Evolutionary conservation across 2,113 vertebrate species (phyloP).

Genomic region (Odocoileus hemionus): DNA sequence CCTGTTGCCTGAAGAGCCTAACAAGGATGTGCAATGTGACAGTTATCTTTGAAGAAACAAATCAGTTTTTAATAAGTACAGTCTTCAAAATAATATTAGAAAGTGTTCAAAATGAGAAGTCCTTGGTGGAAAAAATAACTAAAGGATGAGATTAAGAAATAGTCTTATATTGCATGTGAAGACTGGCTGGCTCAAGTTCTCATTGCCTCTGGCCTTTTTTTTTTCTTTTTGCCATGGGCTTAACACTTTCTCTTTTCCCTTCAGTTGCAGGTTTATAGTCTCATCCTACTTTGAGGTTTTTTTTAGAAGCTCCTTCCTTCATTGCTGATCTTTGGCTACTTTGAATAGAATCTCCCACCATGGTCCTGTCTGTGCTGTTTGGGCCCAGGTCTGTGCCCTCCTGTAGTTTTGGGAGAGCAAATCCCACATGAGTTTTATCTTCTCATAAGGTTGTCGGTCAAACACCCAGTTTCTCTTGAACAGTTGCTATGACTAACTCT

Average conservation of each 20-base stretch:
- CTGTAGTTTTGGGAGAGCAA: not conserved
- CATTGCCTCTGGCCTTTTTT: too few species aligned
- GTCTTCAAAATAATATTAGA: not conserved
- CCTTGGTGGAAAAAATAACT: not conserved
- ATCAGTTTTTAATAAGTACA: not conserved
- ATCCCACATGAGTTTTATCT: not conserved
- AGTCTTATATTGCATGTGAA: not conserved
- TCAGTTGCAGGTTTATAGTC: not conserved
- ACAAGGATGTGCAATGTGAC: fast-evolving
- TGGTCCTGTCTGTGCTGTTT: not conserved
- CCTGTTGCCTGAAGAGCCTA: not conserved
- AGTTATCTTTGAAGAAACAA: not conserved
- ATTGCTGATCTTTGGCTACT: not conserved
- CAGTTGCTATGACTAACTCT: not conserved
- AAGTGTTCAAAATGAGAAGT: not conserved
- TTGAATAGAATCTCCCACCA: not conserved
- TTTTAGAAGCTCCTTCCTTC: not conserved
- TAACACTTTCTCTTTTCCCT: not conserved
- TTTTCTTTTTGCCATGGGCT: not conserved
- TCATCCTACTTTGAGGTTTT: not conserved
- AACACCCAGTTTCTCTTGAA: not conserved
- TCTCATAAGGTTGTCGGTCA: not conserved
- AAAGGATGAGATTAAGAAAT: not conserved
- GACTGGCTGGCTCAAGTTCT: not conserved
- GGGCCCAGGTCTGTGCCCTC: not conserved